phyloP scores from a whole-genome alignment of 35 echinoderm and acorn worm species.

The Apostichopus japonicus region DNA sequence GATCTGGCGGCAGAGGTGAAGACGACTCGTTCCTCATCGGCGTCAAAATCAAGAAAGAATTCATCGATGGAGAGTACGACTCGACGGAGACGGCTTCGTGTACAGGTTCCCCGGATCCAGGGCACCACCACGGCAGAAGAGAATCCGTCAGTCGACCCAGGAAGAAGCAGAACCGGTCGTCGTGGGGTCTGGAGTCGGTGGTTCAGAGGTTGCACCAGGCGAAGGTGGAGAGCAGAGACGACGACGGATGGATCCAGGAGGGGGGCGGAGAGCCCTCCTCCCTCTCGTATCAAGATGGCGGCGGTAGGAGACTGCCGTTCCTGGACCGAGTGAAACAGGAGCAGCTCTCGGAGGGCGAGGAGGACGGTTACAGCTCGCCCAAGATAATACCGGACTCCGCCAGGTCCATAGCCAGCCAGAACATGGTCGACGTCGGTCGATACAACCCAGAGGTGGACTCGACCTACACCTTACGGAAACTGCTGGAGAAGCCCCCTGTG shows the following conservation, averaged over 20 bases:
- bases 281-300: not conserved
- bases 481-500: constrained; percentile 21
- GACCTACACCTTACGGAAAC: constrained; percentile 9
- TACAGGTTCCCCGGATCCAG: constrained; percentile 27
- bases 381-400: constrained; percentile 46
- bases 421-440: not conserved
- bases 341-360: not conserved
- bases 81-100: constrained; percentile 20
- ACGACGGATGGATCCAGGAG: constrained; percentile 33
- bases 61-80: constrained; percentile 5
- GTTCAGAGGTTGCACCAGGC: constrained; percentile 53
- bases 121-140: not conserved
- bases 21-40: constrained; percentile 1
- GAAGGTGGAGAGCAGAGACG: constrained; percentile 29
- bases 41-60: constrained; percentile 29
- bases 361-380: not conserved
- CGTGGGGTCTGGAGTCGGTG: constrained; percentile 36
- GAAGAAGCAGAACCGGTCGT: constrained; percentile 11
- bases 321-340: not conserved
- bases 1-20: not conserved
- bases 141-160: not conserved
- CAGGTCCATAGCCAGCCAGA: not conserved
- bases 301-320: not conserved
- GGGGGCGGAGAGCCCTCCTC: not conserved
- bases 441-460: not conserved